These are phyloP conservation scores for Lycaon pictus DNA, from an alignment of 2,113 vertebrate genomes.

Conservation along the genomic window DNA sequence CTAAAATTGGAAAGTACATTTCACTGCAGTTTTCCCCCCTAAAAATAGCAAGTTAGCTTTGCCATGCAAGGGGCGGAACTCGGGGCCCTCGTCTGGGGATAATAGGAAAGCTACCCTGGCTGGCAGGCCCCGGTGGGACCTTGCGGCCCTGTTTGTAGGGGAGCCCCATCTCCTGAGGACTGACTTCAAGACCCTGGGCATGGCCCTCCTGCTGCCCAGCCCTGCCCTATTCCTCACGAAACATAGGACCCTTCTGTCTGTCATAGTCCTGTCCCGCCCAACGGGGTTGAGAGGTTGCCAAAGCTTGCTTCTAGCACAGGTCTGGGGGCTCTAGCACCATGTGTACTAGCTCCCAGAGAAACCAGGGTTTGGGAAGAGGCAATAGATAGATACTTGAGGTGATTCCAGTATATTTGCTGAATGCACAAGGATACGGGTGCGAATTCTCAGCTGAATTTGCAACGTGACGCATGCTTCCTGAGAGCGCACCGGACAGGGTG, in stretches of 20 bases:
- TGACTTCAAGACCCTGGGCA: not conserved
- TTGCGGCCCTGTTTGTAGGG: not conserved
- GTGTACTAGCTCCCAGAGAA: slow-evolving; percentile 49
- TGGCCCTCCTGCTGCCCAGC: not conserved
- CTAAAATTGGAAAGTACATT: slow-evolving; percentile 64
- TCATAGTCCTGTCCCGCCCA: not conserved
- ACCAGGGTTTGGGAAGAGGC: slow-evolving; percentile 24
- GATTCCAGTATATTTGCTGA: slow-evolving; percentile 17
- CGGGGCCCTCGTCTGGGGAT: not conserved
- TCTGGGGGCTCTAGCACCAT: not conserved
- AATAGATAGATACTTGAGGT: not conserved
- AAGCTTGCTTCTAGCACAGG: not conserved
- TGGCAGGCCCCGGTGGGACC: not conserved
- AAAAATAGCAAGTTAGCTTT: slow-evolving; percentile 61
- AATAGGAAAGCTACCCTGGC: not conserved
- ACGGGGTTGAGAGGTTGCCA: not conserved
- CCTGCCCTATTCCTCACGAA: not conserved
- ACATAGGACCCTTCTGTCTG: not conserved
- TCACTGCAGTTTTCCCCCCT: slow-evolving; percentile 13
- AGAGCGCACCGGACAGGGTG: not conserved
- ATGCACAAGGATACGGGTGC: not conserved
- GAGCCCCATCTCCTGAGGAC: not conserved
- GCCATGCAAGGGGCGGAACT: not conserved
- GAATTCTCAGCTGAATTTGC: not conserved
- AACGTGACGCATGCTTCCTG: not conserved